Percentiles rank a stretch among this genome's conserved stretches.
phyloP scores from a whole-genome alignment of 1,140 invertebrate genomes.

The Drosophila nasuta region DNA sequence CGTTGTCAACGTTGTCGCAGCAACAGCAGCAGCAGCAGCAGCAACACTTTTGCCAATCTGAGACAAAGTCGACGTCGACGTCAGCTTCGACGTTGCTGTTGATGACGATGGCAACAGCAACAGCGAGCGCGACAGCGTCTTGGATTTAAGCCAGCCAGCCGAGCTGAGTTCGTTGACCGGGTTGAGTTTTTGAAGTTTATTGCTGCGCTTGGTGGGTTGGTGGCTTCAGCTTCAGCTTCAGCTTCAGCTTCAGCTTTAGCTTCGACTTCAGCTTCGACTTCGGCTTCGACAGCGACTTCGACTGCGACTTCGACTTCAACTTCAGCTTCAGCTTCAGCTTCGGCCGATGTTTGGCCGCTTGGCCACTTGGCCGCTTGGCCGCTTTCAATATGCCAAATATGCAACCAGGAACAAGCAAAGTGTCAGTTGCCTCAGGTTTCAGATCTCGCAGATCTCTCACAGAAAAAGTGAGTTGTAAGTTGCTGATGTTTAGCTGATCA shows the following conservation, averaged over 20 bases:
- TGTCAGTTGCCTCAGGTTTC: not conserved
- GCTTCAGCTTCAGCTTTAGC: no score
- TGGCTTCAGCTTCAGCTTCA: slow-evolving; percentile 17
- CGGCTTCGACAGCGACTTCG: no score
- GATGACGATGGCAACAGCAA: not conserved
- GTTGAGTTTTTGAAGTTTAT: slow-evolving; percentile 72
- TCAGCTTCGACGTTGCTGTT: not conserved
- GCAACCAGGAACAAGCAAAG: slow-evolving; percentile 65
- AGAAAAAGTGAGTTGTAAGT: slow-evolving; percentile 21
- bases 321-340: slow-evolving; percentile 19
- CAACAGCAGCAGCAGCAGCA: not conserved
- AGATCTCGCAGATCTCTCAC: not conserved
- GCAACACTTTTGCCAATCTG: no score
- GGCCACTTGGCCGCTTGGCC: slow-evolving; percentile 52
- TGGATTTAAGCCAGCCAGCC: slow-evolving; percentile 63
- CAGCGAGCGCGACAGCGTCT: slow-evolving; percentile 38
- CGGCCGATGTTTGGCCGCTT: slow-evolving; percentile 38
- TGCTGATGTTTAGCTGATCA: slow-evolving; percentile 34
- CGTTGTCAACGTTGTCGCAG: slow-evolving; percentile 8
- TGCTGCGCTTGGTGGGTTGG: slow-evolving; percentile 54
- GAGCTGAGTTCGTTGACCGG: slow-evolving; percentile 73
- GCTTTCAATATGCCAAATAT: slow-evolving; percentile 81
- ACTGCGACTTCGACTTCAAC: not conserved
- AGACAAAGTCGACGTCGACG: slow-evolving; percentile 3
- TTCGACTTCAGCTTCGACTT: no score